phyloP scores from a whole-genome alignment of 1,140 invertebrate species.

The Apolygus lucorum region DNA sequence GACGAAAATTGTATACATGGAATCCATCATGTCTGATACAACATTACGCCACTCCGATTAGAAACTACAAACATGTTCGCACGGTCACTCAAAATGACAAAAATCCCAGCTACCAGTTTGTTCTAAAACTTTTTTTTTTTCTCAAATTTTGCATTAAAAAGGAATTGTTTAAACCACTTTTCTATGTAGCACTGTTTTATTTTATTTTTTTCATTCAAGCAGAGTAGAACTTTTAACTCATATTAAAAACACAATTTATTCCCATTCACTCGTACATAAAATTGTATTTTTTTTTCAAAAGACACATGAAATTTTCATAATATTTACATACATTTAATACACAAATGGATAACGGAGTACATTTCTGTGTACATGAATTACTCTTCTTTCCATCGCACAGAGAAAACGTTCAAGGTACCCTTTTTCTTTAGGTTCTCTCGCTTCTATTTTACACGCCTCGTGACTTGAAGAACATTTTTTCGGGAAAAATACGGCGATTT shows the following conservation, averaged over 20 bases:
- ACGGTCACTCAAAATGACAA: too few species aligned
- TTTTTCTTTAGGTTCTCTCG: too few species aligned
- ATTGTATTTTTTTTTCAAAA: too few species aligned
- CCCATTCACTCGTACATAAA: constrained; percentile 10
- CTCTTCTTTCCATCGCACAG: neutral
- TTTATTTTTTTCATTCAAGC: too few species aligned
- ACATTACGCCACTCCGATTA: neutral
- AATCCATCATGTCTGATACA: neutral
- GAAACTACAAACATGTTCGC: neutral
- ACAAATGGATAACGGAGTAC: constrained; percentile 1
- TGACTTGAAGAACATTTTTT: constrained; percentile 8
- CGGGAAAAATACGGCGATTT: neutral
- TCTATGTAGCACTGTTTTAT: neutral
- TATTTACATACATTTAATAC: constrained; percentile 13
- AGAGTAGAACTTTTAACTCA: neutral
- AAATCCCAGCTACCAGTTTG: neutral
- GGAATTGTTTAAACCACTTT: neutral
- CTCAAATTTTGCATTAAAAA: neutral
- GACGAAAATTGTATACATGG: too few species aligned
- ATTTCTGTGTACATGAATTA: neutral
- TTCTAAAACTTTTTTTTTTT: neutral
- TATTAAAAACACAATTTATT: neutral
- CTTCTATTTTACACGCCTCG: too few species aligned
- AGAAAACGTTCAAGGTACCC: too few species aligned
- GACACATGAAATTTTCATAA: constrained; percentile 15